Base-by-base conservation (phyloP, 2,113 vertebrate genomes). In the Epinephelus fuscoguttatus region DNA sequence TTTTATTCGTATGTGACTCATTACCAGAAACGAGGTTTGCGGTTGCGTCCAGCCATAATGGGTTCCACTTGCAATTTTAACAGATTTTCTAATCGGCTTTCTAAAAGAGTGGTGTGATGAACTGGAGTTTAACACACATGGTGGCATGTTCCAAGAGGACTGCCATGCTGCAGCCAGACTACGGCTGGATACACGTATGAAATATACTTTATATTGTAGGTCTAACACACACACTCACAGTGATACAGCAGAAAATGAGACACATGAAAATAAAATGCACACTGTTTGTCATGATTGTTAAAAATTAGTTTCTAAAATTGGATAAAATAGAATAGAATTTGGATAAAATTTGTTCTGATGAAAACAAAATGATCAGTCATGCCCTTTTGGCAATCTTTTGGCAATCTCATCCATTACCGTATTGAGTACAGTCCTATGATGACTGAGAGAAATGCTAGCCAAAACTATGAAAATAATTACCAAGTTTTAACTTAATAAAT, bases 61-160 rank as follows among this genome's bases (percentile, higher is more conserved):
- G 67, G 25, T 83, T 83, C 79, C 80, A 86, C 88, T 92, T 70
- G 66, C 33, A 82, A 67, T 81, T 88, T 78, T 85, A 85, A 66
- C 76, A 67, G 82, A 78, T 90, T 87, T 75, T 62, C 62, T 62
- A 75, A 85, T 85, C 59, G 27, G 21, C 60, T 66, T 70, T 80
- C 7, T 68, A 42, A 79, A 77, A 52, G 56, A 50, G 37, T 40
- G 27, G 59, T 42, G 30, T 57, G 68, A 85, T 62, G 68, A 71
- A 75, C 27, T 56, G 50, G 18, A 53, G 37, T 60, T 80, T 57
- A 84, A 83, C 62, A 76, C 60, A 63, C 61, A 60, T 61, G 12
- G 40, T 66, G 37, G 25, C 5, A 2, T 15, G 25, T 73, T 68
- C 47, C 27, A 13, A 73, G 47, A 83, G 74, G 53, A 17, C 19